Base-by-base conservation (phyloP, 2,888 invertebrate genomes). In the Hylaea fasciaria region DNA sequence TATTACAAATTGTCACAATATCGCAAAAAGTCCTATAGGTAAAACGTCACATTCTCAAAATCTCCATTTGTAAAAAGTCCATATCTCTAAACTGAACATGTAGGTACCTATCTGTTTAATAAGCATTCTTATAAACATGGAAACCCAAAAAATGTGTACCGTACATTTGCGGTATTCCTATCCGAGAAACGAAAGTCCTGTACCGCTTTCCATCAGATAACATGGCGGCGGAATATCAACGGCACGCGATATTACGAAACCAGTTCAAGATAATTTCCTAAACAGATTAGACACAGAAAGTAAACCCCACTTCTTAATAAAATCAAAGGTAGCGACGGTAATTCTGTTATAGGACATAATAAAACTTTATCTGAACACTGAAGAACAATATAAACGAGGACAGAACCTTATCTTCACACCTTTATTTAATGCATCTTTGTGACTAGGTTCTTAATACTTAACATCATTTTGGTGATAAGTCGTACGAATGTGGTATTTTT, bases 311-410 rank as follows among this genome's bases (percentile, higher is more conserved):
- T 78, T 77, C 78, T 76, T 76, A 77, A 70, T 74, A 77, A 78
- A 80, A 81, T 81, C 81, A 81, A 81, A 81, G 76, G 74, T 52
- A 64, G 58, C 64, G 64, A 50, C 57, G 58, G 64, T 66, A 66
- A 68, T 66, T 68, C 72, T 80, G 80, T 80, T 78, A 80, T 76
- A 73, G 77, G 73, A 67, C 75, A 76, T 80, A 80, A 66, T 69
- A 86, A 85, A 85, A 86, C 74, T 85, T 85, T 83, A 88, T 88
- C 87, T 82, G 77, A 80, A 80, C 76, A 77, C 77, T 81, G 68
- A 74, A 75, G 77, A 55, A 48, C 56, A 39, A 52, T 57, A 44
- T 50, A 50, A 46, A 49, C 10, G 35, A 56, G n/a, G n/a, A 37
- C 61, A 57, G 61, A 17, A 48, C 11, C 48, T 48, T 52, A 62